Evolutionary conservation across 1,140 invertebrate genomes (phyloP).

Genomic region (Apis laboriosa): DNA sequence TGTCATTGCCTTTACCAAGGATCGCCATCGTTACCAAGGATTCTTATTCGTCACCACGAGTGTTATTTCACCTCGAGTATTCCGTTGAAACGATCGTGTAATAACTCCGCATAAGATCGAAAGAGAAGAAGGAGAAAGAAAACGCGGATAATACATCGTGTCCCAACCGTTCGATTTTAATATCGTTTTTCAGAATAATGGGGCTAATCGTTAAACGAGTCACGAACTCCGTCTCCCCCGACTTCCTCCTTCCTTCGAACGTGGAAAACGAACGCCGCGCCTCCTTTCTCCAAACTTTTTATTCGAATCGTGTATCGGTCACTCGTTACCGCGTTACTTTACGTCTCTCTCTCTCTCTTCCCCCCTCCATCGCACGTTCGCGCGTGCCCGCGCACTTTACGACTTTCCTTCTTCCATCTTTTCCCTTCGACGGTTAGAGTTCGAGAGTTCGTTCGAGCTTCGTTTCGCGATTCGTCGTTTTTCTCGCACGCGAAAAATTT

Average conservation of each 20-base stretch:
- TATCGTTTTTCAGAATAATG: not conserved
- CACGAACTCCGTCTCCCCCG: conserved; percentile 30
- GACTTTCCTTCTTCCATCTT: conserved; percentile 1
- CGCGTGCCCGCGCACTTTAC: conserved; percentile 17
- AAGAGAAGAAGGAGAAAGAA: too few species aligned
- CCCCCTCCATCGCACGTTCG: not conserved
- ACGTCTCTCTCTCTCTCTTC: conserved; percentile 33
- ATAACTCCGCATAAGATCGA: too few species aligned
- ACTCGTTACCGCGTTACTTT: conserved; percentile 44
- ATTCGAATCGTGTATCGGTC: conserved; percentile 52
- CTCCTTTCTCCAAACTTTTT: conserved; percentile 43
- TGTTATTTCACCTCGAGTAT: too few species aligned
- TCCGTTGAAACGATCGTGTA: too few species aligned
- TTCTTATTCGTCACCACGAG: too few species aligned
- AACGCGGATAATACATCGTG: too few species aligned
- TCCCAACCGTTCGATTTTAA: not conserved
- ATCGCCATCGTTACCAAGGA: too few species aligned
- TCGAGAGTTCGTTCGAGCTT: too few species aligned
- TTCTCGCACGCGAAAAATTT: not conserved
- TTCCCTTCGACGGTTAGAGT: too few species aligned
- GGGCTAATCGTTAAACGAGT: conserved; percentile 32
- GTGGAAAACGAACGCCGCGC: conserved; percentile 30
- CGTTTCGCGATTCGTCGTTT: too few species aligned
- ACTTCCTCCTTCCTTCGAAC: conserved; percentile 20
- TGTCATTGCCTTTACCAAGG: too few species aligned